A percentile compares a stretch with the other conserved stretches of the same genome.
These are phyloP conservation scores for Aricia artaxerxes DNA, from an alignment of 2,888 invertebrate genomes.

Conservation along the genomic window DNA sequence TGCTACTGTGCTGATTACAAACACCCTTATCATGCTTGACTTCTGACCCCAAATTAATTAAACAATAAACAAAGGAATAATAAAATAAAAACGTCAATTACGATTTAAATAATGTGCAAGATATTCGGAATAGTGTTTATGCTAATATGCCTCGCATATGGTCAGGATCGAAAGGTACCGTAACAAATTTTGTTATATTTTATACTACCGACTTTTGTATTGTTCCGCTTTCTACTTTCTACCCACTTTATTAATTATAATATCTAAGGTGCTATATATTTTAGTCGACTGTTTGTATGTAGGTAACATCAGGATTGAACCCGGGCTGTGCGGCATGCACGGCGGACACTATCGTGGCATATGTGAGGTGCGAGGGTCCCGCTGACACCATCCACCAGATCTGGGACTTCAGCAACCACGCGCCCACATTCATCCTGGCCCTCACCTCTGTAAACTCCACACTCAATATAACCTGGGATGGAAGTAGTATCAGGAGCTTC, in stretches of 20 bases:
- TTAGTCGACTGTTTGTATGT: constrained; percentile 40
- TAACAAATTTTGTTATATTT: constrained; percentile 42
- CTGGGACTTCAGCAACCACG: constrained; percentile 82
- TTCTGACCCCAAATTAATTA: constrained; percentile 48
- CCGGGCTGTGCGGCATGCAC: constrained; percentile 60
- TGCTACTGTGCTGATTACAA: constrained; percentile 56
- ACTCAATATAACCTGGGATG: constrained; percentile 75
- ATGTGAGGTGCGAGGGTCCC: constrained; percentile 78
- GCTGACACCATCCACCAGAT: constrained; percentile 83
- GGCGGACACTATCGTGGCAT: constrained; percentile 62
- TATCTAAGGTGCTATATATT: background rate
- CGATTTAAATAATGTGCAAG: constrained; percentile 56
- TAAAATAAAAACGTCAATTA: constrained; percentile 54
- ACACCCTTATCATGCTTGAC: constrained; percentile 43
- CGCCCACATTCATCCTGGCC: constrained; percentile 80
- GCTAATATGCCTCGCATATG: constrained; percentile 50
- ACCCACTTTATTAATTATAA: background rate
- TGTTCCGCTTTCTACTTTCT: background rate
- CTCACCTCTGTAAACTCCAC: constrained; percentile 69
- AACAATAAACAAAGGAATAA: constrained; percentile 43
- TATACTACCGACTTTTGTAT: constrained; percentile 16
- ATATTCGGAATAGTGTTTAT: constrained; percentile 52
- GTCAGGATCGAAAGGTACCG: constrained; percentile 67
- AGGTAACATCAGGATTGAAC: constrained; percentile 63
- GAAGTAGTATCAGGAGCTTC: constrained; percentile 57